Evolutionary conservation across 2,113 vertebrate genomes (phyloP).

Genomic region (Stomatorhinus ivindoensis): DNA sequence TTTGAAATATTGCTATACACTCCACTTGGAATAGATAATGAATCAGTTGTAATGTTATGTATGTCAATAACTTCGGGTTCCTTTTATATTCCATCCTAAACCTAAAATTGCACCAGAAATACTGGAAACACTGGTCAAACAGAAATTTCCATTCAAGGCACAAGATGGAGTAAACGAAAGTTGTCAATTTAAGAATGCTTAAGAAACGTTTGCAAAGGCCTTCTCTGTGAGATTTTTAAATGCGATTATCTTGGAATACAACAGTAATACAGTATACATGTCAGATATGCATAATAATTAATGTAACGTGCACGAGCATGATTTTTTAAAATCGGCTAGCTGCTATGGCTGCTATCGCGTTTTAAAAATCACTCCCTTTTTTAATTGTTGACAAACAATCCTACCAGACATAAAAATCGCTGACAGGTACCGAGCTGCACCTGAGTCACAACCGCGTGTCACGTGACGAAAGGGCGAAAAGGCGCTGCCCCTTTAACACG

Average conservation of each 20-base stretch:
- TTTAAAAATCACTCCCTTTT: background rate
- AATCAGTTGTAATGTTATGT: background rate
- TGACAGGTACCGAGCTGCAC: background rate
- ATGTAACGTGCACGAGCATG: background rate
- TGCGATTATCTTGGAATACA: background rate
- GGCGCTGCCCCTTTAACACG: conserved; percentile 21
- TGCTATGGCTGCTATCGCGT: background rate
- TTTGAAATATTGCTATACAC: background rate
- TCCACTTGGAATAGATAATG: background rate
- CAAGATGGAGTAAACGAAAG: background rate
- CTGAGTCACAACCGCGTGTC: background rate
- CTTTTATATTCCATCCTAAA: background rate
- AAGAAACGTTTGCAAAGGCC: background rate
- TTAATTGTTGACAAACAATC: background rate
- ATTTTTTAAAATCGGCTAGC: background rate
- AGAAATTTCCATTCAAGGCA: background rate
- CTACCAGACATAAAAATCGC: background rate
- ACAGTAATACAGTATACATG: background rate
- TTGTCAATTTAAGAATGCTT: background rate
- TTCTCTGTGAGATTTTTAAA: background rate
- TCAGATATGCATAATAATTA: background rate
- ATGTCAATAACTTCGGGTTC: background rate
- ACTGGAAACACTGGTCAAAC: background rate
- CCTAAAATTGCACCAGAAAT: background rate
- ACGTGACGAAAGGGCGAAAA: background rate